Evolutionary conservation across 2,797 vertebrate species (phyloP).

Genomic region (Eidolon dupreanum): DNA sequence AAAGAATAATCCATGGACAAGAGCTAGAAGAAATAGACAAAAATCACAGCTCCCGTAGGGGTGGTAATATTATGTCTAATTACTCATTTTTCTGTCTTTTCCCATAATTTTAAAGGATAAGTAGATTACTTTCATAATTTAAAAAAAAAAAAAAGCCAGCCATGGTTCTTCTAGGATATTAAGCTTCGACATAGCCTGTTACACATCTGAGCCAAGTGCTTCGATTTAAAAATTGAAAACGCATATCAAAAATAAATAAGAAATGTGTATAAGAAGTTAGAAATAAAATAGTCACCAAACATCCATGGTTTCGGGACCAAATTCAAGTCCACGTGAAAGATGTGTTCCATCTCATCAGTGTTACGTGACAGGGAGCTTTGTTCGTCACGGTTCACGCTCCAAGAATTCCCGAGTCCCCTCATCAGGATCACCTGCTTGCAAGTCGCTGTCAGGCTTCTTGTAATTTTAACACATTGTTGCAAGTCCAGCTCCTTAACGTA

Average conservation of each 20-base stretch:
- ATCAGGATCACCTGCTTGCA: background rate
- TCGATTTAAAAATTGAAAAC: background rate
- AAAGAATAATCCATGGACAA: background rate
- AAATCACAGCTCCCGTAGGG: background rate
- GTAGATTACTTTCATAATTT: background rate
- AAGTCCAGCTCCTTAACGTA: background rate
- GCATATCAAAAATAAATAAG: background rate
- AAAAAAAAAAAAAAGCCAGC: background rate
- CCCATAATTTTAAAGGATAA: background rate
- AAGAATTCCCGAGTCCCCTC: background rate
- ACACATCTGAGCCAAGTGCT: background rate
- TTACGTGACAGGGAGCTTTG: background rate
- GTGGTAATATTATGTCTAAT: background rate
- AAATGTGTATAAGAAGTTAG: background rate
- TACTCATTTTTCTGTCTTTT: background rate
- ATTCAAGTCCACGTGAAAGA: background rate
- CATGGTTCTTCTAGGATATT: background rate
- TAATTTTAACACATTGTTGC: background rate
- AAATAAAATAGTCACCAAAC: background rate
- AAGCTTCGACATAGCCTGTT: background rate
- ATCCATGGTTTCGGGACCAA: background rate
- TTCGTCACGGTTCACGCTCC: background rate
- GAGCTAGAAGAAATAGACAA: background rate
- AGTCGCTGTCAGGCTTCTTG: background rate
- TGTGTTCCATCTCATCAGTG: background rate